Percentiles rank a stretch among this genome's conserved stretches.
Conservation (phyloP, 2,888 invertebrate genomes). For the Matsumyia berberina region DNA sequence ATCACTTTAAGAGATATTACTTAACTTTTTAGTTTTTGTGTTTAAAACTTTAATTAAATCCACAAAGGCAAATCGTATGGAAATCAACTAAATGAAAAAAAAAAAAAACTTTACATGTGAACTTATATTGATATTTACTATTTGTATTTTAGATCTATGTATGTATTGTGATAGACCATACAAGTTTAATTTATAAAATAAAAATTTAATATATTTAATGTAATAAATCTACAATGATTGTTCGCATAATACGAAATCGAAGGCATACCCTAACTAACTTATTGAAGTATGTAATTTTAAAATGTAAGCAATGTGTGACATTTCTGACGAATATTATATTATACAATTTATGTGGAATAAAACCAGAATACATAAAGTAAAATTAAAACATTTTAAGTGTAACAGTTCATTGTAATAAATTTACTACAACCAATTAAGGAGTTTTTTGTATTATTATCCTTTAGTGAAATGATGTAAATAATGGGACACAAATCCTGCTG, state of each 20-base stretch:
- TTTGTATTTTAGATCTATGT: slow-evolving; percentile 70
- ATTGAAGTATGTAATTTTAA: slow-evolving; percentile 56
- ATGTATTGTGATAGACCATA: slow-evolving; percentile 74
- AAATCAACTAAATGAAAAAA: slow-evolving; percentile 37
- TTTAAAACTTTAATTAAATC: neutral
- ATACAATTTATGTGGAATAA: slow-evolving; percentile 58
- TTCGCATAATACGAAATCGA: slow-evolving; percentile 48
- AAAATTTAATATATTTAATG: slow-evolving; percentile 28
- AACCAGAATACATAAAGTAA: slow-evolving; percentile 34
- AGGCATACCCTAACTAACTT: slow-evolving; percentile 51
- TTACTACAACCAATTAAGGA: slow-evolving; percentile 48
- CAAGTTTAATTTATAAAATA: slow-evolving; percentile 66
- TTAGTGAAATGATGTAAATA: no score
- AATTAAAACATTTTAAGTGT: slow-evolving; percentile 38
- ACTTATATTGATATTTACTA: slow-evolving; percentile 57
- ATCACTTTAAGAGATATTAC: slow-evolving; percentile 14
- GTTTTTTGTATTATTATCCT: neutral
- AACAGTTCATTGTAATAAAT: slow-evolving; percentile 72
- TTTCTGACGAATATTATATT: slow-evolving; percentile 69
- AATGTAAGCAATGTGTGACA: slow-evolving; percentile 63
- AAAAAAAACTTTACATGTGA: slow-evolving; percentile 47
- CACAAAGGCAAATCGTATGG: neutral
- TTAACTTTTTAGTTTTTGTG: neutral
- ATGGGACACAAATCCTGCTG: no score
- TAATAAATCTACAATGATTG: slow-evolving; percentile 46